These are phyloP conservation scores for Bradypus variegatus DNA, from an alignment of 2,797 vertebrate species.

Conservation along the genomic window DNA sequence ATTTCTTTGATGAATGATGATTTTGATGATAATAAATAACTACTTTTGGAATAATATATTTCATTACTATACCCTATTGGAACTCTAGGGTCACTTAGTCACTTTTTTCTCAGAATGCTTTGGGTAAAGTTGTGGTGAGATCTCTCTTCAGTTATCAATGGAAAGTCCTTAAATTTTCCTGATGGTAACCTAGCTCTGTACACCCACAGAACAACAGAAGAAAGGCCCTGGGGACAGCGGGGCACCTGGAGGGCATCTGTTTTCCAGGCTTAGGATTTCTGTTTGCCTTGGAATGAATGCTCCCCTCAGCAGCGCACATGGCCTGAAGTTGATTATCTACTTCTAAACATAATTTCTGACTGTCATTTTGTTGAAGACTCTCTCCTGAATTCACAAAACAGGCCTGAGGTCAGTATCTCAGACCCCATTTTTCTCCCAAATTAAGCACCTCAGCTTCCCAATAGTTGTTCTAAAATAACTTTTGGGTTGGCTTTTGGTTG, in stretches of 20 bases:
- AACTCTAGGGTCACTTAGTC: not conserved
- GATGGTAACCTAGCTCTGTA: not conserved
- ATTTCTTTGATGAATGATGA: not conserved
- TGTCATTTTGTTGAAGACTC: not conserved
- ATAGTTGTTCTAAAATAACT: not conserved
- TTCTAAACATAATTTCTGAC: not conserved
- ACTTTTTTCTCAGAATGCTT: slow-evolving; percentile 29
- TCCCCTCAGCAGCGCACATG: not conserved
- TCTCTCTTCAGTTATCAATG: slow-evolving; percentile 4
- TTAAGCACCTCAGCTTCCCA: not conserved
- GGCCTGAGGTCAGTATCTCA: not conserved
- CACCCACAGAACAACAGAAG: not conserved
- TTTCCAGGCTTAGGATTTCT: not conserved
- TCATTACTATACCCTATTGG: not conserved
- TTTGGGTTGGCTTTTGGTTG: not conserved
- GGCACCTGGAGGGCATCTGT: not conserved
- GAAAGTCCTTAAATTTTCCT: not conserved
- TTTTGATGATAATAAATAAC: slow-evolving; percentile 9
- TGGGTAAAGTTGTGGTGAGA: not conserved
- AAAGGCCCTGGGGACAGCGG: not conserved
- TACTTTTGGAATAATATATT: not conserved
- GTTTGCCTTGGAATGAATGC: not conserved
- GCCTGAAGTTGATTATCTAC: not conserved
- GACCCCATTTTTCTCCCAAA: not conserved
- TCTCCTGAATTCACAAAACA: not conserved